Evolutionary conservation across 2,888 invertebrate species (phyloP).

Genomic region (Lutraria lutraria): DNA sequence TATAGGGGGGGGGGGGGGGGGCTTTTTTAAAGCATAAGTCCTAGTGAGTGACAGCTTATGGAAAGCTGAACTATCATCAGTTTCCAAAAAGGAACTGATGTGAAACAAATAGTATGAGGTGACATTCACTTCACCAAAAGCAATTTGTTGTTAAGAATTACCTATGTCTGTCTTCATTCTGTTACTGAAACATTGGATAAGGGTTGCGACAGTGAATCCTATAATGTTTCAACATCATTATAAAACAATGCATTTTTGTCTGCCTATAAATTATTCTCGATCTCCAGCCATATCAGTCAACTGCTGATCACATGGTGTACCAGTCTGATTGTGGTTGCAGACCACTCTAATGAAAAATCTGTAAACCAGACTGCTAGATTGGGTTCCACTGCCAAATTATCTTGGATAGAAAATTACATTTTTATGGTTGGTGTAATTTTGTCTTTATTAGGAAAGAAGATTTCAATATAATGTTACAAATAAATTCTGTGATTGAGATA

Average conservation of each 20-base stretch:
- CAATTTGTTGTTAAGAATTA: not conserved
- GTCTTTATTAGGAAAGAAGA: not conserved
- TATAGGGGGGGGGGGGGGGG: no score
- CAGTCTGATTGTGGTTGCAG: not conserved
- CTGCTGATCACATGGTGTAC: not conserved
- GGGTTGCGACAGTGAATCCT: not conserved
- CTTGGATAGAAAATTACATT: conserved; percentile 9
- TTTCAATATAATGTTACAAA: conserved; percentile 16
- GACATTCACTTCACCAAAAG: no score
- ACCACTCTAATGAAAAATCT: conserved; percentile 1
- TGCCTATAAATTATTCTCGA: not conserved
- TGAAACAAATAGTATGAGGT: no score
- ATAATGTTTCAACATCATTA: not conserved
- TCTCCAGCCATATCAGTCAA: not conserved
- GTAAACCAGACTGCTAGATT: not conserved
- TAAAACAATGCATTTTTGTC: not conserved
- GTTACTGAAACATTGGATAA: not conserved
- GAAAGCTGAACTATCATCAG: no score
- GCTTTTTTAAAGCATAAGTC: no score
- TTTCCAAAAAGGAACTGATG: no score
- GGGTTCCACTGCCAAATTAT: not conserved
- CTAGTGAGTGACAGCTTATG: no score
- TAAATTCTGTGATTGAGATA: not conserved
- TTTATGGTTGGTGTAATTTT: conserved; percentile 16
- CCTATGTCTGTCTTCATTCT: not conserved